A percentile compares a stretch with the other conserved stretches of the same genome.
These are phyloP conservation scores for Salticus scenicus DNA, from an alignment of 2,888 invertebrate genomes.

Conservation along the genomic window DNA sequence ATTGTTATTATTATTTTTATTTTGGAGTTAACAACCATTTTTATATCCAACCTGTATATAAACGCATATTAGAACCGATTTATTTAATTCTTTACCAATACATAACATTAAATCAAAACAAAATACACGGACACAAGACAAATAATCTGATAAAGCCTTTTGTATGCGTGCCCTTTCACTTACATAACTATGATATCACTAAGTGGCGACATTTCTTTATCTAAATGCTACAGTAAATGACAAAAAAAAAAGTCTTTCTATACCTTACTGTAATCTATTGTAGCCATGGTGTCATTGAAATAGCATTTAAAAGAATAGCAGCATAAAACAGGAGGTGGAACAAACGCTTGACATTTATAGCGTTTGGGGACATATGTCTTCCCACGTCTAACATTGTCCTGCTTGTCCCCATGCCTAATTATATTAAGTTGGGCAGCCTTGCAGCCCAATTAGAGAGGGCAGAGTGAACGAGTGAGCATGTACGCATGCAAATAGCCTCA, in stretches of 20 bases:
- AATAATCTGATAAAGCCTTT: neutral
- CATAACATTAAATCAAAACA: too few species aligned
- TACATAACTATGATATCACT: conserved; percentile 9
- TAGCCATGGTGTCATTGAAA: conserved; percentile 30
- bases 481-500: conserved; percentile 60
- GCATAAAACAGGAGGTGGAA: conserved; percentile 35
- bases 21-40: too few species aligned
- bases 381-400: conserved; percentile 34
- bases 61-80: too few species aligned
- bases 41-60: too few species aligned
- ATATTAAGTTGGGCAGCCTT: conserved; percentile 39
- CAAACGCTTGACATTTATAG: conserved; percentile 59
- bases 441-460: conserved; percentile 56
- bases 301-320: conserved; percentile 31
- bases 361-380: conserved; percentile 57
- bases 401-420: conserved; percentile 52
- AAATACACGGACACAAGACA: too few species aligned
- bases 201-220: neutral
- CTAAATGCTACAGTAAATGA: neutral
- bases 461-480: conserved; percentile 29
- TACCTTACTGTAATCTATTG: conserved; percentile 26
- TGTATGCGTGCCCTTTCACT: neutral
- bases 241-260: conserved; percentile 1
- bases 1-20: too few species aligned
- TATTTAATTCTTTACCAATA: too few species aligned